These are phyloP conservation scores for Orussus abietinus DNA, from an alignment of 1,140 invertebrate species.

Conservation along the genomic window DNA sequence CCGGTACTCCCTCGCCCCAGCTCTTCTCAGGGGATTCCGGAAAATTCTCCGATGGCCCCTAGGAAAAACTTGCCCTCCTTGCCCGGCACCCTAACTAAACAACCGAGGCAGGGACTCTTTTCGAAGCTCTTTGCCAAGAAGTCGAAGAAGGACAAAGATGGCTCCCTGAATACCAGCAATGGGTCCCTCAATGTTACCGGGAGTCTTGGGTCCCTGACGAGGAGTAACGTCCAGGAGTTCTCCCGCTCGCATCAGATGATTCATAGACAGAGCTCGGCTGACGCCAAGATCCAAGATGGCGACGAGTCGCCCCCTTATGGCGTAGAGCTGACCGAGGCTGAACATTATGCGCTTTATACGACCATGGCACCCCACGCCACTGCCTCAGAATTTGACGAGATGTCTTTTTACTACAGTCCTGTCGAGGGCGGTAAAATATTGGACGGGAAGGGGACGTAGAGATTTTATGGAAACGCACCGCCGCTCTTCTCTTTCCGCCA, in stretches of 20 bases:
- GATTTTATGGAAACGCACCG: neutral
- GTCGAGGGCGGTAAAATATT: conserved; percentile 71
- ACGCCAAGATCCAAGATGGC: conserved; percentile 26
- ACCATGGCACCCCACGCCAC: conserved; percentile 79
- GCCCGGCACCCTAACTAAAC: conserved; percentile 52
- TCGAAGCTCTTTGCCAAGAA: conserved; percentile 61
- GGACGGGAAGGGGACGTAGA: conserved; percentile 33
- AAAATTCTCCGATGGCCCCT: conserved; percentile 28
- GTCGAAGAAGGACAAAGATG: conserved; percentile 47
- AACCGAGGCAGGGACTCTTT: conserved; percentile 63
- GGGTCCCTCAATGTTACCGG: conserved; percentile 28
- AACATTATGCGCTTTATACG: conserved; percentile 82
- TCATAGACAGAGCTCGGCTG: conserved; percentile 26
- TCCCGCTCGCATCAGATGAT: conserved; percentile 17
- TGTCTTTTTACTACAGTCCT: conserved; percentile 79
- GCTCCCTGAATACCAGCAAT: conserved; percentile 16
- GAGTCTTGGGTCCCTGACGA: conserved; percentile 10
- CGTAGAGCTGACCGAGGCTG: conserved; percentile 73
- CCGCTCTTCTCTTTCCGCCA: no score
- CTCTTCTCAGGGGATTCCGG: conserved; percentile 44
- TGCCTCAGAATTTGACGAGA: conserved; percentile 80
- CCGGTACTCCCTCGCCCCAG: conserved; percentile 40
- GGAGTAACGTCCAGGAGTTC: conserved; percentile 13
- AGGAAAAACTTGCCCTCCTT: conserved; percentile 45
- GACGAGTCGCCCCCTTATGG: conserved; percentile 43